Evolutionary conservation across 1,140 invertebrate genomes (phyloP).

Genomic region (Archivesica marissinica): DNA sequence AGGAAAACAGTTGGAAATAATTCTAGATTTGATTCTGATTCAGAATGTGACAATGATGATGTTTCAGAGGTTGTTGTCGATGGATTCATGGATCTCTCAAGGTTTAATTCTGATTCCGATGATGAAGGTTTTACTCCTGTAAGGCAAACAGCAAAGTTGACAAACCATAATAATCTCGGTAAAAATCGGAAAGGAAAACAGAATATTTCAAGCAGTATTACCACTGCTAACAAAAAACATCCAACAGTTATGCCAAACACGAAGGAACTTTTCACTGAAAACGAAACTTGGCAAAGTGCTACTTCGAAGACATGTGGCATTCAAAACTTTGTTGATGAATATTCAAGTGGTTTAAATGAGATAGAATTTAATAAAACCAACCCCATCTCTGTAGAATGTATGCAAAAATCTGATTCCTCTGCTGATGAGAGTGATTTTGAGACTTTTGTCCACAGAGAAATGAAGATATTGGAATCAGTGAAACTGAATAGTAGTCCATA

Average conservation of each 20-base stretch:
- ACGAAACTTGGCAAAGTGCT: neutral
- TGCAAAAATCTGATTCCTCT: too few relatives aligned
- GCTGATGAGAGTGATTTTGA: constrained; percentile 59
- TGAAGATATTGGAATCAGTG: neutral
- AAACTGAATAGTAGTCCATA: neutral
- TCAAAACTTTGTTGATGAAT: constrained; percentile 28
- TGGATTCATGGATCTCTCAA: constrained; percentile 14
- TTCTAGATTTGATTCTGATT: constrained; percentile 47
- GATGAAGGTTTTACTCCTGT: neutral
- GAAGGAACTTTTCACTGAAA: neutral
- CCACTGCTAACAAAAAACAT: neutral
- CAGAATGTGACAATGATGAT: neutral
- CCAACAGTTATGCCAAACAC: neutral
- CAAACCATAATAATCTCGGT: neutral
- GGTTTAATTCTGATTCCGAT: constrained; percentile 45
- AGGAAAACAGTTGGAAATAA: neutral
- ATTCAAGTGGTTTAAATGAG: constrained; percentile 21
- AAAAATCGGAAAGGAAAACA: neutral
- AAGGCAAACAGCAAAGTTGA: neutral
- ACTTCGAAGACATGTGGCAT: too few relatives aligned
- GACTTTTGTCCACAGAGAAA: constrained; percentile 14
- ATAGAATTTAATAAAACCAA: too few relatives aligned
- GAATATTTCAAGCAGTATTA: neutral
- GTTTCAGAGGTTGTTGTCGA: neutral
- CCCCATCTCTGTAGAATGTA: neutral